Percentiles rank a stretch among this genome's conserved stretches.
Evolutionary conservation across 2,888 invertebrate genomes (phyloP).

Genomic region (Drosophila seclusa): DNA sequence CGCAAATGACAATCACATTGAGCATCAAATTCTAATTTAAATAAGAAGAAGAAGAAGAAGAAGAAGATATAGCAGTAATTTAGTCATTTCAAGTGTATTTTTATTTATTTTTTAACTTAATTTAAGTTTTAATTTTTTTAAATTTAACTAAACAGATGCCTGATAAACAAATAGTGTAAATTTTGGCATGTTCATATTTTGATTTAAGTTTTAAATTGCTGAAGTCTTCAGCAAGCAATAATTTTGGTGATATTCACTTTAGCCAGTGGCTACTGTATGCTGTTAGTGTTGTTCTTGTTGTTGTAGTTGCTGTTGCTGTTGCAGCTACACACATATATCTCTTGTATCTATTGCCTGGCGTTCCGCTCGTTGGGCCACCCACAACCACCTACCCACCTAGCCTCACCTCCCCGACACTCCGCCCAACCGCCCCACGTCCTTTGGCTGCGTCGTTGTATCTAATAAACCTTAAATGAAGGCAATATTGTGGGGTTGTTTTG

Average conservation of each 20-base stretch:
- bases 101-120: no score
- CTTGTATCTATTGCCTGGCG: constrained; percentile 65
- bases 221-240: not conserved
- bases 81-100: not conserved
- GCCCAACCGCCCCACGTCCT: constrained; percentile 3
- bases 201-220: not conserved
- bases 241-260: not conserved
- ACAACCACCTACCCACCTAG: not conserved
- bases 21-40: not conserved
- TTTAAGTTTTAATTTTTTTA: no score
- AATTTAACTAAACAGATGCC: no score
- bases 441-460: constrained; percentile 68
- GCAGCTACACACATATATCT: constrained; percentile 54
- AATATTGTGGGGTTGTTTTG: constrained; percentile 83
- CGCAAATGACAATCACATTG: not conserved
- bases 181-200: not conserved
- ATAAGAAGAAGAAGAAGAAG: no score
- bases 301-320: constrained; percentile 41
- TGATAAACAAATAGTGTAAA: not conserved
- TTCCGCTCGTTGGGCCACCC: constrained; percentile 64
- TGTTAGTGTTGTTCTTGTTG: not conserved
- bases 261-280: not conserved
- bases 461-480: constrained; percentile 84
- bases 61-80: not conserved
- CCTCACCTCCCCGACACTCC: not conserved